A percentile compares a stretch with the other conserved stretches of the same genome.
Conservation (phyloP, 2,888 invertebrate species). For the Campaea margaritaria region DNA sequence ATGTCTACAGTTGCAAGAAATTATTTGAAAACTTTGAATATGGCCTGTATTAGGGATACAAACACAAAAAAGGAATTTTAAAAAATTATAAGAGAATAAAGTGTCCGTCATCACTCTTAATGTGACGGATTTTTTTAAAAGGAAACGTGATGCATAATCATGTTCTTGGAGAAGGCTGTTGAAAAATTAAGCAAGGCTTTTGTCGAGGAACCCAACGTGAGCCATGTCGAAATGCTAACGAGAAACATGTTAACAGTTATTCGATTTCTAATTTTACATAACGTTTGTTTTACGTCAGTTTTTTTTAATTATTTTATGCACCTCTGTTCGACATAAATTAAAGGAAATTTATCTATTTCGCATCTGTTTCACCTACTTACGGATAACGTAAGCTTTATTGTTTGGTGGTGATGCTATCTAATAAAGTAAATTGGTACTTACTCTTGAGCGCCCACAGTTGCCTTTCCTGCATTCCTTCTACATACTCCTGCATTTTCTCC, state of each 20-base stretch:
- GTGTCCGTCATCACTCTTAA: no score
- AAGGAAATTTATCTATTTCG: not conserved
- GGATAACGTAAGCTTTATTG: not conserved
- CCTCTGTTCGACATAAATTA: constrained; percentile 21
- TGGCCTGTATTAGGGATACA: no score
- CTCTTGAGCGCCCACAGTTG: constrained; percentile 90
- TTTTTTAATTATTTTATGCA: constrained; percentile 30
- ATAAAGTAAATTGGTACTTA: constrained; percentile 73
- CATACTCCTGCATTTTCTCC: constrained; percentile 85
- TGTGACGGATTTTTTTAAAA: no score
- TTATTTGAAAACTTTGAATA: no score
- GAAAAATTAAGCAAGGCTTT: constrained; percentile 31
- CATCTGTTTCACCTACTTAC: not conserved
- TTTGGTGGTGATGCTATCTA: not conserved
- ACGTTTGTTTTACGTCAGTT: constrained; percentile 36
- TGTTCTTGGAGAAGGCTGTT: constrained; percentile 1
- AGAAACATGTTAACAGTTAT: constrained; percentile 31
- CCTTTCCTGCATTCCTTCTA: constrained; percentile 84
- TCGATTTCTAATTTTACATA: constrained; percentile 46
- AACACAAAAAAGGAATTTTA: no score
- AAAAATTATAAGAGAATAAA: no score
- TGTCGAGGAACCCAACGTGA: constrained; percentile 26
- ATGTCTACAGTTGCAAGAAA: no score
- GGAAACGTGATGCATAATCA: not conserved
- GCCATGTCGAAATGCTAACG: constrained; percentile 35